These are phyloP conservation scores for Ditula angustiorana DNA, from an alignment of 2,888 invertebrate genomes.

Conservation along the genomic window DNA sequence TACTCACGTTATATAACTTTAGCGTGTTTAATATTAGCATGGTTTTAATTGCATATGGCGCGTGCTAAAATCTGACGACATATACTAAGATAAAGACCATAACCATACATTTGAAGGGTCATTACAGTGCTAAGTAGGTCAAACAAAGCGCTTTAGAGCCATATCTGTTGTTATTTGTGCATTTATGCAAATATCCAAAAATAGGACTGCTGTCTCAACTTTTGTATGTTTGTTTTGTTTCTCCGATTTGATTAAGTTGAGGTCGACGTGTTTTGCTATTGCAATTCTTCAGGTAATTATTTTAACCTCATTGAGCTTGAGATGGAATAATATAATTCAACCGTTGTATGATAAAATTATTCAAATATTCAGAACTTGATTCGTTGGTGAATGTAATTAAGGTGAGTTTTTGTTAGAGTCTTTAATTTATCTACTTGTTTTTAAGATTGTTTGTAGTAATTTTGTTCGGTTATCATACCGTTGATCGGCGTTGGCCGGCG, in stretches of 20 bases:
- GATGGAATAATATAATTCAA: not conserved
- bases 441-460: too few species aligned
- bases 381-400: too few species aligned
- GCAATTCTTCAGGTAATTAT: not conserved
- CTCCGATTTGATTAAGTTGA: conserved; percentile 19
- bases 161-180: not conserved
- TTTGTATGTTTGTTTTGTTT: conserved; percentile 29
- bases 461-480: too few species aligned
- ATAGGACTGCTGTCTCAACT: conserved; percentile 5
- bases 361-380: not conserved
- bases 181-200: conserved; percentile 21
- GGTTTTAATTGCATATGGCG: not conserved
- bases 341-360: not conserved
- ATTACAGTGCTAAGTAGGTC: conserved; percentile 14
- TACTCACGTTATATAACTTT: too few species aligned
- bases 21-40: not conserved
- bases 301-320: not conserved
- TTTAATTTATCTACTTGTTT: too few species aligned
- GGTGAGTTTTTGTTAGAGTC: too few species aligned
- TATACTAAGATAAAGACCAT: not conserved
- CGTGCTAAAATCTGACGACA: not conserved
- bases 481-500: too few species aligned
- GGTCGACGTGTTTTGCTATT: conserved; percentile 10
- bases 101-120: conserved; percentile 1
- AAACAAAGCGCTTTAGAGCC: conserved; percentile 14